Conservation (phyloP, 2,797 vertebrate species). For the Danio albolineatus region DNA sequence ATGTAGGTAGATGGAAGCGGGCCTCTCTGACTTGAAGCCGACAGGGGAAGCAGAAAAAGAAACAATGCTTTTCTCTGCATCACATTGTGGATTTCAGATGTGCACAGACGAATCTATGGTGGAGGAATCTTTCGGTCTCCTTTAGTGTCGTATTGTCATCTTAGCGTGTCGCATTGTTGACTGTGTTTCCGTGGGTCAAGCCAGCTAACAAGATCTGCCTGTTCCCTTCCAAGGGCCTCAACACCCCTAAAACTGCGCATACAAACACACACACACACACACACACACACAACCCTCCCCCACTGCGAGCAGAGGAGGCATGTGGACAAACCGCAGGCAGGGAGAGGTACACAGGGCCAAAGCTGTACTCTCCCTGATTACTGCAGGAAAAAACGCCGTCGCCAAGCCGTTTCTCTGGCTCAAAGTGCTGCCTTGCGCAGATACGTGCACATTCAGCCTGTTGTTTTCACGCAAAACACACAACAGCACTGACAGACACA, state of each 20-base stretch:
- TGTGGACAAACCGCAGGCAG: constrained; percentile 82
- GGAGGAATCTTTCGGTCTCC: constrained; percentile 19
- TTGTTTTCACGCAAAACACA: constrained; percentile 38
- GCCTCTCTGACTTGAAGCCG: constrained; percentile 24
- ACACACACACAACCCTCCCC: constrained; percentile 69
- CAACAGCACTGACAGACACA: constrained; percentile 31
- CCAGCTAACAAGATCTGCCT: constrained; percentile 76
- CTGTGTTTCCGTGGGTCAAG: constrained; percentile 69
- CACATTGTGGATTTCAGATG: neutral
- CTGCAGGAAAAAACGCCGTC: constrained; percentile 71
- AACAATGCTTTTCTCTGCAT: constrained; percentile 18
- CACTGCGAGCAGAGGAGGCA: constrained; percentile 75
- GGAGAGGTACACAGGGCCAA: constrained; percentile 75
- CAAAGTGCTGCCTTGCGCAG: constrained; percentile 28
- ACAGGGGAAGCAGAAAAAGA: constrained; percentile 30
- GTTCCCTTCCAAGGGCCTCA: constrained; percentile 80
- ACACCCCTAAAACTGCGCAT: constrained; percentile 68
- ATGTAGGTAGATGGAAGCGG: constrained; percentile 46
- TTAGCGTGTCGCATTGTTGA: constrained; percentile 69
- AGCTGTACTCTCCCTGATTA: constrained; percentile 77
- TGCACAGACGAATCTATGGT: neutral
- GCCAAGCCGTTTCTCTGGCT: constrained; percentile 64
- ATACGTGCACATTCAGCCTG: constrained; percentile 12
- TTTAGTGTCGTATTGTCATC: constrained; percentile 11
- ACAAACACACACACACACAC: constrained; percentile 58